phyloP scores from a whole-genome alignment of 2,113 vertebrate genomes.

The Ivindomyrus marchei region DNA sequence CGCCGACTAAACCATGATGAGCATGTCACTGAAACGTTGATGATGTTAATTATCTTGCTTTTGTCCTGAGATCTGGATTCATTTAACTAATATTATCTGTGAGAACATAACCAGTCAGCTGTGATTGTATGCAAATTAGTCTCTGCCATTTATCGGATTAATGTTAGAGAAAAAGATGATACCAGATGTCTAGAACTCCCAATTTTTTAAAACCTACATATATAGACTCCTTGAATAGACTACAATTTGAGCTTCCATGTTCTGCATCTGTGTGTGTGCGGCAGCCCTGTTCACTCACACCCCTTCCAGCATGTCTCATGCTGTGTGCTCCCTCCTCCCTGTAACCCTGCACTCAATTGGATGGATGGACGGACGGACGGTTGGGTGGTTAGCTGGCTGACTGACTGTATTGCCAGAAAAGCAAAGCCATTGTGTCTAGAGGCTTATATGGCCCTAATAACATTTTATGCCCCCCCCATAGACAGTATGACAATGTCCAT shows the following conservation, averaged over 20 bases:
- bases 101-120: background rate
- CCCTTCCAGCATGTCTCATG: background rate
- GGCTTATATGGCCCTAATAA: background rate
- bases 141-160: background rate
- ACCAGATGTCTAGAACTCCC: background rate
- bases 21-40: background rate
- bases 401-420: background rate
- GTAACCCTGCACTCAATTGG: background rate
- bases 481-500: constrained; percentile 83
- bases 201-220: background rate
- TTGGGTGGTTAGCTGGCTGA: background rate
- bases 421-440: background rate
- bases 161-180: background rate
- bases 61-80: background rate
- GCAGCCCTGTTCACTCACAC: background rate
- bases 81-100: background rate
- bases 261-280: background rate
- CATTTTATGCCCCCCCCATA: constrained; percentile 34
- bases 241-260: background rate
- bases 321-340: background rate
- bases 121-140: background rate
- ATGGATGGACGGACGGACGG: background rate
- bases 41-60: constrained; percentile 12
- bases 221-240: background rate
- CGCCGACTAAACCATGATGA: background rate